Percentiles rank a stretch among this genome's conserved stretches.
These are phyloP conservation scores for Rhinoptilus africanus DNA, from an alignment of 2,113 vertebrate genomes.

Conservation along the genomic window DNA sequence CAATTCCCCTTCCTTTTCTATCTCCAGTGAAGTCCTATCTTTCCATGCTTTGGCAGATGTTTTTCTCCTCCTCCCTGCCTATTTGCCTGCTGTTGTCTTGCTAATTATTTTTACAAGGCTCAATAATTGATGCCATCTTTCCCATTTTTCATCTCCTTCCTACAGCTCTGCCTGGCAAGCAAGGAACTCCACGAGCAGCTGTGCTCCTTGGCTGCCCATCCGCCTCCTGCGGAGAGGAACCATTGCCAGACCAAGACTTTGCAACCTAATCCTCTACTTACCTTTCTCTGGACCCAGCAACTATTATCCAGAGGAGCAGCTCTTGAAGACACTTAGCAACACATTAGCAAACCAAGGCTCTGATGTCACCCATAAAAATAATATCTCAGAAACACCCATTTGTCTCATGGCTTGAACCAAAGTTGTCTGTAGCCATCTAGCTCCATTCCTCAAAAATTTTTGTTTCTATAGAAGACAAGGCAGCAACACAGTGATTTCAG, in stretches of 20 bases:
- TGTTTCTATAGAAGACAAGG: not conserved
- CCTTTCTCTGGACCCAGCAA: not conserved
- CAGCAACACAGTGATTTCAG: not conserved
- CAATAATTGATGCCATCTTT: slow-evolving; percentile 26
- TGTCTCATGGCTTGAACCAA: not conserved
- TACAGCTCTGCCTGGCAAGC: not conserved
- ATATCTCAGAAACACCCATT: not conserved
- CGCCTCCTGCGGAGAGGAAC: not conserved
- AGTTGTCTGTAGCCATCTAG: not conserved
- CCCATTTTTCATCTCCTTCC: slow-evolving; percentile 10
- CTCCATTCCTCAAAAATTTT: not conserved
- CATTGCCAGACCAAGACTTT: not conserved
- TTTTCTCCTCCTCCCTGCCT: not conserved
- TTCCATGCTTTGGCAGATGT: not conserved
- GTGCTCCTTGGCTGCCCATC: not conserved
- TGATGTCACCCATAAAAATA: not conserved
- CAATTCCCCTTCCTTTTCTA: not conserved
- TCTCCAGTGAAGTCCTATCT: not conserved
- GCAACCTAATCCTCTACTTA: not conserved
- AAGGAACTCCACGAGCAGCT: slow-evolving; percentile 2
- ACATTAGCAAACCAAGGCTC: not conserved
- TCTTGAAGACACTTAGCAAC: slow-evolving; percentile 2
- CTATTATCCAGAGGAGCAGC: not conserved
- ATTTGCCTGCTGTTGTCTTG: slow-evolving; percentile 47
- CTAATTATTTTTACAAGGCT: slow-evolving; percentile 47